Base-by-base conservation (phyloP, 2,113 vertebrate species). In the Chaetura pelagica region DNA sequence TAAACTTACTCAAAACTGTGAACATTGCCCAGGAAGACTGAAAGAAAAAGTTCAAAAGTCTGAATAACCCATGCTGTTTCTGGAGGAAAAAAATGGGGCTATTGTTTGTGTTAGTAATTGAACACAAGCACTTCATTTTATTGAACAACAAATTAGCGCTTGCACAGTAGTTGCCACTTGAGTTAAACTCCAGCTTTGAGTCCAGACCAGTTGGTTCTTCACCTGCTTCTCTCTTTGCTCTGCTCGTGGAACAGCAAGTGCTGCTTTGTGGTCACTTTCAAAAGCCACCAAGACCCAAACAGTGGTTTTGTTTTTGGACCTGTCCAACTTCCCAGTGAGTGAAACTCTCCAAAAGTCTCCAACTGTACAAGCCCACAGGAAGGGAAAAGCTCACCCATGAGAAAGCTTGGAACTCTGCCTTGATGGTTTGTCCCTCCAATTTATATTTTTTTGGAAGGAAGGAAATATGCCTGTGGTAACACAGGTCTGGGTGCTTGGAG, bases 61-160 rank as follows among this genome's bases (percentile, higher is more conserved):
- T 96, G 89, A 88, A 84, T 34, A 96, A 85, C 76, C 61, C 82
- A 66, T 61, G 90, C 93, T 95, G 75, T 91, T 97, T 95, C 67
- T 78, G 68, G 78, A 27, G 19, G 6, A 15, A 40, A 89, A 58
- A 89, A 94, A 54, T 4, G 35, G 55, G 71, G 58, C 92, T 84
- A 49, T 89, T 95, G 95, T 97, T 97, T 97, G 88, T 82, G 95
- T 95, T 96, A 52, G 82, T 92, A 96, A 97, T 97, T 97, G 94
- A 96, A 91, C 88, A 38, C 75, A 89, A 79, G 80, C 71, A 58
- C 83, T 92, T 96, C 66, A 1, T 59, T 90, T 95, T 95, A 96
- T 94, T 93, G 90, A 94, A 95, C 78, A 96, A 88, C 75, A 89
- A 94, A 91, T 97, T 97, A 92, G 87, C 88, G 12, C 93, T 97